Evolutionary conservation across 2,888 invertebrate genomes (phyloP).

Genomic region (Lithosia quadra): DNA sequence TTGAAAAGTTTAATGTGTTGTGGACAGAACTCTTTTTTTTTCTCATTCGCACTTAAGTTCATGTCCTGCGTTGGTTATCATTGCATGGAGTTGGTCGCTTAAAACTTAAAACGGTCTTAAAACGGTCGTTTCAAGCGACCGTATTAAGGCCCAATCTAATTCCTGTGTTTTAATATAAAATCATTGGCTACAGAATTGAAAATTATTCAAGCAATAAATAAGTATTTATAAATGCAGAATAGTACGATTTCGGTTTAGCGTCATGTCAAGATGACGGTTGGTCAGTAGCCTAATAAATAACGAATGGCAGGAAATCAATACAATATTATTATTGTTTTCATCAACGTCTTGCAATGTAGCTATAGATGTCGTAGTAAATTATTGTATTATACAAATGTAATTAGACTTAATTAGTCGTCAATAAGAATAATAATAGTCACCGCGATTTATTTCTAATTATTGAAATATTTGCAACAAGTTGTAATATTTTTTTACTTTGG

Average conservation of each 20-base stretch:
- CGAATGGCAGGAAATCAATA: background rate
- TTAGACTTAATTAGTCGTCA: constrained; percentile 56
- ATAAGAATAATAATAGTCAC: constrained; percentile 46
- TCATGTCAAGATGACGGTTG: background rate
- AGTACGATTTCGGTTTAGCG: background rate
- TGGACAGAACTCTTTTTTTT: background rate
- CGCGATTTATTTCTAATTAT: constrained; percentile 22
- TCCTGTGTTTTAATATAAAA: background rate
- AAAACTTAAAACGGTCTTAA: too few relatives aligned
- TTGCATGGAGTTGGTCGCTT: background rate
- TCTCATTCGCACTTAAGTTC: background rate
- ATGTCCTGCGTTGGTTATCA: too few relatives aligned
- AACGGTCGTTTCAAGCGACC: too few relatives aligned
- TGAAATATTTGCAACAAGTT: constrained; percentile 6
- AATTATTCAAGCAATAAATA: too few relatives aligned
- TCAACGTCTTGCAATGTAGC: constrained; percentile 67
- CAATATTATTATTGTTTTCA: constrained; percentile 11
- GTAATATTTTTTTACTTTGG: background rate
- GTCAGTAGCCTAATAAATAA: background rate
- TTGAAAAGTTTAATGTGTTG: background rate
- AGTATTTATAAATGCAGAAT: too few relatives aligned
- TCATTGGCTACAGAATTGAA: background rate
- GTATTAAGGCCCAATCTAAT: too few relatives aligned
- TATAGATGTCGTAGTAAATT: constrained; percentile 73
- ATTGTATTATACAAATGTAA: constrained; percentile 62